phyloP scores from a whole-genome alignment of 2,888 invertebrate species.

The Linnaemya tessellans region DNA sequence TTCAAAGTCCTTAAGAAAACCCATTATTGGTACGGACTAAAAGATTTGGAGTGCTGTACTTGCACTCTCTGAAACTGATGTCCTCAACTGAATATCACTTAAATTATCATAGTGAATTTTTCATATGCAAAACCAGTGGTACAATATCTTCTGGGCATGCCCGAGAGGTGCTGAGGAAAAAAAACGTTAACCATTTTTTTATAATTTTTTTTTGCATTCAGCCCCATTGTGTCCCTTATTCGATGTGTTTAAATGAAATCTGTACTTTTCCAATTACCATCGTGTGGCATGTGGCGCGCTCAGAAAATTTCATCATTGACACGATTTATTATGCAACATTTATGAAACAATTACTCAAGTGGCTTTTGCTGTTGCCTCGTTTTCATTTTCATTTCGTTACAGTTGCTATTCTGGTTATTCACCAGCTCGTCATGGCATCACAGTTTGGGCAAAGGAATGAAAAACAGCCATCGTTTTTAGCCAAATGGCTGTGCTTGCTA shows the following conservation, averaged over 20 bases:
- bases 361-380: constrained; percentile 38
- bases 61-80: too few species aligned
- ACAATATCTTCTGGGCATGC: too few species aligned
- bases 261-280: constrained; percentile 8
- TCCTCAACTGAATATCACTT: too few species aligned
- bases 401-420: constrained; percentile 13
- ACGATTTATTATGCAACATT: constrained; percentile 74
- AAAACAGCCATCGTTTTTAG: constrained; percentile 49
- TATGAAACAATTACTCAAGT: constrained; percentile 74
- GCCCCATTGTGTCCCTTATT: background rate
- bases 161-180: too few species aligned
- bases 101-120: too few species aligned
- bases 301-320: constrained; percentile 69
- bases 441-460: constrained; percentile 11
- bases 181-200: too few species aligned
- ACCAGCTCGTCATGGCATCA: constrained; percentile 11
- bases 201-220: background rate
- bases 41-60: too few species aligned
- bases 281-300: constrained; percentile 40
- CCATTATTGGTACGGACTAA: too few species aligned
- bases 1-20: too few species aligned
- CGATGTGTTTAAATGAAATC: constrained; percentile 17
- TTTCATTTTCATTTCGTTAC: constrained; percentile 11
- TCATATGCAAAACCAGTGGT: too few species aligned
- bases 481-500: constrained; percentile 3